Conservation (phyloP, 2,888 invertebrate species). For the Platynereis dumerilii region DNA sequence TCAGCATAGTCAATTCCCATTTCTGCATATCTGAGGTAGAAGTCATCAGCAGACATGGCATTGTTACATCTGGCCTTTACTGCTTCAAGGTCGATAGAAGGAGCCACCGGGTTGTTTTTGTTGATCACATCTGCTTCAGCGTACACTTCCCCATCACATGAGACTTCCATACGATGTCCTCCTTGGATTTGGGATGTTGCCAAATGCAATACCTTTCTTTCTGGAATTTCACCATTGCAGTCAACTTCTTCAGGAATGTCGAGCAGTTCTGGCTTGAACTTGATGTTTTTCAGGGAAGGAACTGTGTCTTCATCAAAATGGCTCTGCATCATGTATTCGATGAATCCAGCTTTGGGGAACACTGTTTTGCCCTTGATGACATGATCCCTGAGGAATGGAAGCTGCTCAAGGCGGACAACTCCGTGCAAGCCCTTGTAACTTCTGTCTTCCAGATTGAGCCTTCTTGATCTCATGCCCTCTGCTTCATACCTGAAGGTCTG, state of each 20-base stretch:
- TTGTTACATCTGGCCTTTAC: slow-evolving; percentile 6
- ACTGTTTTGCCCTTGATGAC: slow-evolving; percentile 22
- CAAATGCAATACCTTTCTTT: slow-evolving; percentile 7
- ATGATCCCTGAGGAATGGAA: slow-evolving; percentile 19
- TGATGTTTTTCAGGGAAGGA: slow-evolving; percentile 12
- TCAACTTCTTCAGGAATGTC: slow-evolving; percentile 6
- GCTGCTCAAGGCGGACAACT: slow-evolving; percentile 1
- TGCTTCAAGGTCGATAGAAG: background rate
- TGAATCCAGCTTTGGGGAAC: slow-evolving; percentile 26
- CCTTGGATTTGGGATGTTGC: background rate
- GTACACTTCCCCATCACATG: slow-evolving; percentile 11
- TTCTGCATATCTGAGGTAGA: slow-evolving; percentile 14
- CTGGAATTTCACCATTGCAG: slow-evolving; percentile 8
- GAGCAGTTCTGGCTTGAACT: slow-evolving; percentile 12
- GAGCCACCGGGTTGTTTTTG: background rate
- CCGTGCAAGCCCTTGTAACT: slow-evolving; percentile 17
- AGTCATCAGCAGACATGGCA: slow-evolving; percentile 8
- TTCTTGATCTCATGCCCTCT: slow-evolving; percentile 11
- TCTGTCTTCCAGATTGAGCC: slow-evolving; percentile 19
- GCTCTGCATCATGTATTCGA: slow-evolving; percentile 19
- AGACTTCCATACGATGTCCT: background rate
- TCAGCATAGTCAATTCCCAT: slow-evolving; percentile 23
- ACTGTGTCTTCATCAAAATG: background rate
- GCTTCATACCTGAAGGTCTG: slow-evolving; percentile 24
- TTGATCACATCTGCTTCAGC: background rate